Evolutionary conservation across 64 coral and sea anemone genomes (phyloP).

Genomic region (Orbicella faveolata): DNA sequence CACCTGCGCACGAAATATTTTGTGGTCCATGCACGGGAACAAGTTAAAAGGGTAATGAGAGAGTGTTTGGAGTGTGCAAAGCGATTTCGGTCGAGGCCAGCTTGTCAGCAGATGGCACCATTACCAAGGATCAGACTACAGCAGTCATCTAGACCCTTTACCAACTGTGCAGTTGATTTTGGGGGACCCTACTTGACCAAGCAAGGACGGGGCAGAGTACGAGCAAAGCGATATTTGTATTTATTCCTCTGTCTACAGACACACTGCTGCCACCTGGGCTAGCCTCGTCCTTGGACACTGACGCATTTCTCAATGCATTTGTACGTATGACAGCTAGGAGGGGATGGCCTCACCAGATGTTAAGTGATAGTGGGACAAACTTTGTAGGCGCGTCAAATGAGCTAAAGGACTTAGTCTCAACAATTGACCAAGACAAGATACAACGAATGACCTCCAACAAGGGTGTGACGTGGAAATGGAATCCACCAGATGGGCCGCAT

Average conservation of each 20-base stretch:
- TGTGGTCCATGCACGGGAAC: constrained; percentile 32
- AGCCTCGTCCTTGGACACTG: constrained; percentile 47
- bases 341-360: background rate
- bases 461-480: background rate
- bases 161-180: too few relatives aligned
- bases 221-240: too few relatives aligned
- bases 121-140: too few relatives aligned
- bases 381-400: background rate
- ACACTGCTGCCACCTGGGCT: too few relatives aligned
- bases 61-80: constrained; percentile 36
- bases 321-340: too few relatives aligned
- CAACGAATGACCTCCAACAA: background rate
- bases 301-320: constrained; percentile 37
- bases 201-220: too few relatives aligned
- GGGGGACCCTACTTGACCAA: too few relatives aligned
- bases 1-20: constrained; percentile 59
- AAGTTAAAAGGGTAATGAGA: constrained; percentile 19
- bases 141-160: too few relatives aligned
- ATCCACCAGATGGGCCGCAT: background rate
- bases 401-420: background rate
- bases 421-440: background rate
- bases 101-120: background rate
- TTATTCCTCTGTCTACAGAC: too few relatives aligned
- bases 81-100: constrained; percentile 25
- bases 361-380: background rate